phyloP scores from a whole-genome alignment of 2,113 vertebrate species.

The Cochlearius cochlearius region DNA sequence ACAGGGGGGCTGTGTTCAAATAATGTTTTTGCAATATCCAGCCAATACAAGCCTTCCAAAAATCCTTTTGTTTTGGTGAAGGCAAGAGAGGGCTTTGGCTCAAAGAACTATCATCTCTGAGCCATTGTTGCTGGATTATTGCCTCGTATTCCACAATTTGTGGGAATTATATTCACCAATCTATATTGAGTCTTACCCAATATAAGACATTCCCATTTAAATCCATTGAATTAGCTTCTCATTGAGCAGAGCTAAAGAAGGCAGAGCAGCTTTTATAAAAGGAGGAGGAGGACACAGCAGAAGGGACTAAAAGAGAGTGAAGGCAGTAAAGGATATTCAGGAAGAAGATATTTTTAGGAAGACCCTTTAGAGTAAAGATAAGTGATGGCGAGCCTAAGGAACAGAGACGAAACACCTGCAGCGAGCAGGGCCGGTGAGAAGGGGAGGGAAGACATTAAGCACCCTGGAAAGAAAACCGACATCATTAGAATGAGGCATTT shows the following conservation, averaged over 20 bases:
- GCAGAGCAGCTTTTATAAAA: not conserved
- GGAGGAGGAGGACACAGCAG: not conserved
- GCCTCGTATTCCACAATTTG: not conserved
- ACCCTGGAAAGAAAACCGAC: not conserved
- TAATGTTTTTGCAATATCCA: not conserved
- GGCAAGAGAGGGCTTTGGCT: not conserved
- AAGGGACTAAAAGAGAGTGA: not conserved
- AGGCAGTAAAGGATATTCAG: not conserved
- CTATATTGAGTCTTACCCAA: not conserved
- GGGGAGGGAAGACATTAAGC: conserved; percentile 9
- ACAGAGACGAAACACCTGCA: conserved; percentile 21
- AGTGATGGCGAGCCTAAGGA: not conserved
- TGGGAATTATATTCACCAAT: not conserved
- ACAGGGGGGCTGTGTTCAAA: not conserved
- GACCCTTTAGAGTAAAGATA: not conserved
- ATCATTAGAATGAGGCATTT: conserved; percentile 49
- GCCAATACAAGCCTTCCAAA: not conserved
- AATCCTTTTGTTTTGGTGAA: not conserved
- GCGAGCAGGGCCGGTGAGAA: not conserved
- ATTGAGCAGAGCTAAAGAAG: not conserved
- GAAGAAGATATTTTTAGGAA: conserved; percentile 1
- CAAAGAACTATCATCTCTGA: not conserved
- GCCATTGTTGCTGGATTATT: not conserved
- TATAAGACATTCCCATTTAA: not conserved
- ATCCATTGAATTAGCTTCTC: not conserved